Base-by-base conservation (phyloP, 2,797 vertebrate genomes). In the Nyctalus aviator region DNA sequence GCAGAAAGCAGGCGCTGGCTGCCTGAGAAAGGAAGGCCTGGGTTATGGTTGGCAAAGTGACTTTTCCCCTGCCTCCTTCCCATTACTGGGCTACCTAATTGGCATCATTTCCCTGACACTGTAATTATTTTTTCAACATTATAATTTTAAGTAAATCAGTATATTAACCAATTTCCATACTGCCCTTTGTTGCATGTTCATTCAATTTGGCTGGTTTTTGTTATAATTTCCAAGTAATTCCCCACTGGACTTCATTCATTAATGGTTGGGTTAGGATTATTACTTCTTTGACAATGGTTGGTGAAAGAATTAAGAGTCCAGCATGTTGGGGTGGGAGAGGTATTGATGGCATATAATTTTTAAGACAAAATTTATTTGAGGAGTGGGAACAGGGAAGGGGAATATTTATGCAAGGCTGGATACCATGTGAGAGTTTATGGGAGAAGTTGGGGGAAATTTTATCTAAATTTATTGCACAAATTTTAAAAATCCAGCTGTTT, bases 81-180 rank as follows among this genome's bases (percentile, higher is more conserved):
- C 32, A 87, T 89, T 78, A 53, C 62, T 23, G 30, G 27, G 5
- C 79, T 91, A 15, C 81, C 81, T 96, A 91, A 94, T 78, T 88
- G 91, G 53, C 69, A 82, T 93, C 93, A 94, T 96, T 97, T 95
- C 93, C 93, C 93, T 82, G 73, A 75, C 68, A n/a, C 73, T 0
- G 3, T 78, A 90, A 62, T 96, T 96, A 76, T 73, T 96, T 94
- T 89, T 87, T 92, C 95, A 94, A 68, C 48, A 88, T 93, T 92
- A 44, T 94, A 85, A 90, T 82, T 95, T 91, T 90, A 94, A 95
- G 81, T 85, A 95, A 94, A 84, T 93, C 68, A 64, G 90, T 85
- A 72, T 93, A 83, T 91, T 87, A 96, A 73, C 94, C 71, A 94
- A 85, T 91, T 96, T 96, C 91, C 64, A 89, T 85, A 83, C 77